Evolutionary conservation across 2,797 vertebrate genomes (phyloP).

Genomic region (Liparis tanakae): DNA sequence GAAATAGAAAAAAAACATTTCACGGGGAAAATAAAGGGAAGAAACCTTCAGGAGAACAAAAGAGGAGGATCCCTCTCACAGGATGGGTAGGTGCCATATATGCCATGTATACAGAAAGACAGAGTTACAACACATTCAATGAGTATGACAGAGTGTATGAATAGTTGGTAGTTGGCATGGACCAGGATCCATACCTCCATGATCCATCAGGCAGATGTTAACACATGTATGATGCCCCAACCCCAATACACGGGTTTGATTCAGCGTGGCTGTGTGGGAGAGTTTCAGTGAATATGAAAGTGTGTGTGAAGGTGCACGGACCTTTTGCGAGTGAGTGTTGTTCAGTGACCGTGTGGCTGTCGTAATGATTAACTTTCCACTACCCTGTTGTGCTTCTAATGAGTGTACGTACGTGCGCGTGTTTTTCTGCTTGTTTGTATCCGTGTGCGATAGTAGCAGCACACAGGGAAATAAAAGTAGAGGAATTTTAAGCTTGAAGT

Average conservation of each 20-base stretch:
- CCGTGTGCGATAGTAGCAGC: not conserved
- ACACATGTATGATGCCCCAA: not conserved
- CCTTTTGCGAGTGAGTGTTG: not conserved
- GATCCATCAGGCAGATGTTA: not conserved
- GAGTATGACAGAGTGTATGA: no score
- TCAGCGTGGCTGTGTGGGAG: not conserved
- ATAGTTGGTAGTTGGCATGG: no score
- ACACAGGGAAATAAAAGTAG: slow-evolving; percentile 1
- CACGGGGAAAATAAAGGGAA: no score
- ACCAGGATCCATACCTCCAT: no score
- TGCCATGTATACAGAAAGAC: no score
- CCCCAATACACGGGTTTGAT: not conserved
- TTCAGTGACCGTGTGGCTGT: slow-evolving; percentile 28
- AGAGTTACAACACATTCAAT: no score
- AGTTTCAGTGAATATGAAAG: not conserved
- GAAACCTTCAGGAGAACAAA: no score
- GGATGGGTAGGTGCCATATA: no score
- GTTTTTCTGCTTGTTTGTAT: slow-evolving; percentile 1
- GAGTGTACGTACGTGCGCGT: slow-evolving; percentile 3
- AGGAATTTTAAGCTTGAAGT: slow-evolving; percentile 23
- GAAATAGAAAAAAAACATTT: no score
- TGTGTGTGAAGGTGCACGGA: not conserved
- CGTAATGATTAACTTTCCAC: slow-evolving; percentile 69
- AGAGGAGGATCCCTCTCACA: no score
- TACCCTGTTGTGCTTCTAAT: slow-evolving; percentile 48